Base-by-base conservation (phyloP, 1,140 invertebrate genomes). In the Contarinia nasturtii region DNA sequence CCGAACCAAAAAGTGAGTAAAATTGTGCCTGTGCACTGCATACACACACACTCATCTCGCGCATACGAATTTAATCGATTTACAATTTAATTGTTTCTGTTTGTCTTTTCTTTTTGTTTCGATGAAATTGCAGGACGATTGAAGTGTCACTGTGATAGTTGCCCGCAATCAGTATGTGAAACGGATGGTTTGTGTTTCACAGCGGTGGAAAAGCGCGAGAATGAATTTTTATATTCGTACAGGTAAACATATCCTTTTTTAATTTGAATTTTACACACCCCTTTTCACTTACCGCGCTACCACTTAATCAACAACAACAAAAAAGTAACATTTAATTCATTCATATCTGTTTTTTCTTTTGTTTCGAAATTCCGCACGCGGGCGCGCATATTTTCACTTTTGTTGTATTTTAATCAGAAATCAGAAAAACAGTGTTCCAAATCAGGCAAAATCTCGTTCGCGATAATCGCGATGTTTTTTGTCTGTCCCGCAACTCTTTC, bases 111-210 rank as follows among this genome's bases (percentile, higher is more conserved):
- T n/a, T 44, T 33, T 38, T 38, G 3, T 38, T 38, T 14, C 27
- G 27, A 10, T 27, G 10, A 27, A 10, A 22, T 5, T 33, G 14
- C 75, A 76, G 61, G 8, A 42, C 11, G 27, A 44, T 27, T 44
- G 14, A 75, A 76, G 61, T 86, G 83, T 62, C 73, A 79, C 59
- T 86, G 82, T 67, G 81, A 86, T 58, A 75, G 80, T 57, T 86
- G 83, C 60, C 57, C 61, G 45, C 70, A 76, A n/a, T 72, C 67
- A 56, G 85, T 84, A 27, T 91, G 87, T 68, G 76, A 79, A 59
- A 90, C 87, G 7, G 84, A 91, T 70, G 87, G 87, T 17, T 82
- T 78, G 55, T 91, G 86, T 64, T 89, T 83, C 54, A 83, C 86
- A 3, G 82, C 83, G 22, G 79, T 80, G 47, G 75, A 74, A 49